phyloP scores from a whole-genome alignment of 2,888 invertebrate genomes.

The Cerceris ruficornis region DNA sequence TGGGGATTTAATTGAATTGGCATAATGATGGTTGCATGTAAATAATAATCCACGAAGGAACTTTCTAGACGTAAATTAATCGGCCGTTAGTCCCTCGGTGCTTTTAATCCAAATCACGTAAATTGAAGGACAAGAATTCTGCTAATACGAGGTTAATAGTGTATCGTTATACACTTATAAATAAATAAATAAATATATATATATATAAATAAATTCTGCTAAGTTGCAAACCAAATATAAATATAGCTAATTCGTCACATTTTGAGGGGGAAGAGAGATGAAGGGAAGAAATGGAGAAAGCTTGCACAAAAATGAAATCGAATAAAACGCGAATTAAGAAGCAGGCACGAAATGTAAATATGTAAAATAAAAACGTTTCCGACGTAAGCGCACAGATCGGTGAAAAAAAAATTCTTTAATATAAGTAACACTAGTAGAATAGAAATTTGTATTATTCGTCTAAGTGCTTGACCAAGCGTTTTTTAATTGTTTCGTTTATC shows the following conservation, averaged over 20 bases:
- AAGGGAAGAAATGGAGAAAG: not conserved
- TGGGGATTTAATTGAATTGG: not conserved
- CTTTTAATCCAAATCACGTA: not conserved
- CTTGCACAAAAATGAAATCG: not conserved
- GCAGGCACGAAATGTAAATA: slow-evolving; percentile 63
- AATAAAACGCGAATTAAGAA: not conserved
- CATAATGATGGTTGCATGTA: slow-evolving; percentile 6
- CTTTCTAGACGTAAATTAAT: slow-evolving; percentile 23
- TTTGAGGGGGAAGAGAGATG: not conserved
- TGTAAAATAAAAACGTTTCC: slow-evolving; percentile 69
- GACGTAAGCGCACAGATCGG: slow-evolving; percentile 73
- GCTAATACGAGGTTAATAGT: slow-evolving; percentile 16
- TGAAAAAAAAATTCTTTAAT: slow-evolving; percentile 41
- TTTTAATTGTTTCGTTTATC: slow-evolving; percentile 30
- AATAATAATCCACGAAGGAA: slow-evolving; percentile 7
- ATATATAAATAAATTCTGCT: slow-evolving; percentile 19
- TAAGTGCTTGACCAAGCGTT: slow-evolving; percentile 67
- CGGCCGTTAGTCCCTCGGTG: slow-evolving; percentile 2
- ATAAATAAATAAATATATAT: slow-evolving; percentile 10
- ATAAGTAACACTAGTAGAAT: slow-evolving; percentile 55
- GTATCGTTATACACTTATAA: slow-evolving; percentile 1
- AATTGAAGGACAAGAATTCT: slow-evolving; percentile 9
- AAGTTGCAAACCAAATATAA: slow-evolving; percentile 28
- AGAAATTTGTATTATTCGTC: slow-evolving; percentile 64
- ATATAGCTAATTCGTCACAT: slow-evolving; percentile 21